These are phyloP conservation scores for Amiota mariae DNA, from an alignment of 2,888 invertebrate genomes.

Conservation along the genomic window DNA sequence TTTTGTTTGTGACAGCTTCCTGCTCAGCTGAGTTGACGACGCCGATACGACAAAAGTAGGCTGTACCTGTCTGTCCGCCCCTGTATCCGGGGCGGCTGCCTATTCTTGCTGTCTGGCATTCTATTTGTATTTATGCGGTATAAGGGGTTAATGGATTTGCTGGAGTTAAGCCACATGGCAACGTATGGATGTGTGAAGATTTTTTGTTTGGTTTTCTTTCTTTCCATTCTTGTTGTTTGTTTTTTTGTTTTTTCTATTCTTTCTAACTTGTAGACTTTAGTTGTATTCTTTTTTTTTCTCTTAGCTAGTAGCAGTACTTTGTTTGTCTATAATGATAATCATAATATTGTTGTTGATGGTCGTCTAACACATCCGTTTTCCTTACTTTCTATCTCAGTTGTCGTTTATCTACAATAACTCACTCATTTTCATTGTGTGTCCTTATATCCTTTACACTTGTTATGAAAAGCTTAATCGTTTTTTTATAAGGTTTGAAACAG, in stretches of 20 bases:
- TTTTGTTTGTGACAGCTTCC: neutral
- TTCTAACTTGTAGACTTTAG: neutral
- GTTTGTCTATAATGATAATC: constrained; percentile 21
- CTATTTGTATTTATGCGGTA: constrained; percentile 66
- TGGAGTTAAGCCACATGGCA: constrained; percentile 25
- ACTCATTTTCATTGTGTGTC: neutral
- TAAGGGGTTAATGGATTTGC: constrained; percentile 67
- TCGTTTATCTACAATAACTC: too few relatives aligned
- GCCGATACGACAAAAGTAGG: neutral
- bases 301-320: neutral
- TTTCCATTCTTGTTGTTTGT: neutral
- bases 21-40: neutral
- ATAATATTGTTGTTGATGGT: constrained; percentile 23
- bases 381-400: neutral
- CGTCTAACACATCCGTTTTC: neutral
- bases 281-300: neutral
- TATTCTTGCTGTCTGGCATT: constrained; percentile 30
- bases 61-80: neutral
- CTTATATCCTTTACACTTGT: neutral
- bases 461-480: too few relatives aligned
- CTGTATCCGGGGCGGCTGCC: neutral
- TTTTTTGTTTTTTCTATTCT: neutral
- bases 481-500: too few relatives aligned
- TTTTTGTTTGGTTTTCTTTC: constrained; percentile 5
- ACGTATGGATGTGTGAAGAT: constrained; percentile 12